Conservation (phyloP, 2,888 invertebrate species). For the Hydraecia micacea region DNA sequence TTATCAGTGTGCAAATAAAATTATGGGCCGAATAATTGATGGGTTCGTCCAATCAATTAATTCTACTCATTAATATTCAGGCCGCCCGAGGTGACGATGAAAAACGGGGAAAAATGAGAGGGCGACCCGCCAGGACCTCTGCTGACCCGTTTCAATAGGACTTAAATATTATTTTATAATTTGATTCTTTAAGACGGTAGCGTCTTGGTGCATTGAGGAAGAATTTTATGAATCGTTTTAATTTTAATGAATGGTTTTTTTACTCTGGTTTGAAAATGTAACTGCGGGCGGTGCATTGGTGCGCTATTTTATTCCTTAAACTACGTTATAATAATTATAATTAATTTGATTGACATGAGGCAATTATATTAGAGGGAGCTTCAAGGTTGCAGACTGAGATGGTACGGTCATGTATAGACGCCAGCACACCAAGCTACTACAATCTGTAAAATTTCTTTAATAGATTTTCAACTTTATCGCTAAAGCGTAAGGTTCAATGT, state of each 20-base stretch:
- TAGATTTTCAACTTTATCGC: too few species aligned
- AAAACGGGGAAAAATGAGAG: conserved; percentile 59
- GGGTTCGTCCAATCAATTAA: conserved; percentile 76
- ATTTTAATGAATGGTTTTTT: conserved; percentile 1
- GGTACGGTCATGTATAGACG: too few species aligned
- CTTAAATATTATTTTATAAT: conserved; percentile 66
- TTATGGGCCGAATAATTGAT: conserved; percentile 76
- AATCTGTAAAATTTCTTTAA: too few species aligned
- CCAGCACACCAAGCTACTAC: too few species aligned
- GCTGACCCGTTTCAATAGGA: conserved; percentile 53
- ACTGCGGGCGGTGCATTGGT: neutral
- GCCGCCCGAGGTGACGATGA: conserved; percentile 66
- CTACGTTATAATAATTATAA: neutral
- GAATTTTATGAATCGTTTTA: conserved; percentile 26
- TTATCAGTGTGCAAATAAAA: conserved; percentile 71
- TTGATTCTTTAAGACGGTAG: conserved; percentile 49
- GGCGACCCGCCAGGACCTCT: conserved; percentile 31
- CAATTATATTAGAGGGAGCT: neutral
- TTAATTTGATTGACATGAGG: neutral
- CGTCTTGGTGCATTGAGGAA: conserved; percentile 22
- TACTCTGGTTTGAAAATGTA: conserved; percentile 8
- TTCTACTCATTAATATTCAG: conserved; percentile 75
- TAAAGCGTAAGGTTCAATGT: too few species aligned
- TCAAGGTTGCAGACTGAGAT: too few species aligned
- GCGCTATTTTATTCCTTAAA: neutral